Evolutionary conservation across 2,888 invertebrate genomes (phyloP).

Genomic region (Aethes cnicana): DNA sequence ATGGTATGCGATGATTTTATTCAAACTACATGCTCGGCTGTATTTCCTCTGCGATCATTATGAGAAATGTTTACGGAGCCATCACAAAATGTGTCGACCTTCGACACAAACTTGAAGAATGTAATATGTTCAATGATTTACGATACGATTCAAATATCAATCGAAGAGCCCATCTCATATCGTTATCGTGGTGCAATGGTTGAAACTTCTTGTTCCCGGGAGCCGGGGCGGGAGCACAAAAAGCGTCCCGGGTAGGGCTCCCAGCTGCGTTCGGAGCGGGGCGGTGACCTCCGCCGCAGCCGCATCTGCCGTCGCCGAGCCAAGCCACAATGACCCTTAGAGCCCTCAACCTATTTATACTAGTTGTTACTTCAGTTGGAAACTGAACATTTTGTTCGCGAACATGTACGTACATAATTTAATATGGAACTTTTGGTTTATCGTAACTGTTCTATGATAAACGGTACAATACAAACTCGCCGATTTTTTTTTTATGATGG

Average conservation of each 20-base stretch:
- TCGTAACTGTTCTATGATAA: background rate
- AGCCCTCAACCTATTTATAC: constrained; percentile 21
- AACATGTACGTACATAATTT: background rate
- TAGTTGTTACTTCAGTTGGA: constrained; percentile 16
- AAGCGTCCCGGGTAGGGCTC: constrained; percentile 58
- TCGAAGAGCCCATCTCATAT: constrained; percentile 34
- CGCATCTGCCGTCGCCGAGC: constrained; percentile 67
- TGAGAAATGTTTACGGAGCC: background rate
- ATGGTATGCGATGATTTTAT: too few species aligned
- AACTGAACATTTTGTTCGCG: constrained; percentile 1
- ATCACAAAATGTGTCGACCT: constrained; percentile 1
- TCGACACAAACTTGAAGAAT: background rate
- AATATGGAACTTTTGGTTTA: too few species aligned
- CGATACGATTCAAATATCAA: constrained; percentile 24
- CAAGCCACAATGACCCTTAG: constrained; percentile 16
- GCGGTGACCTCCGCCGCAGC: constrained; percentile 69
- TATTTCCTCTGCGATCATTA: too few species aligned
- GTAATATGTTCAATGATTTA: constrained; percentile 17
- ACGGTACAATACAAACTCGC: too few species aligned
- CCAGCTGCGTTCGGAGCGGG: constrained; percentile 68
- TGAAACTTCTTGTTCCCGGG: constrained; percentile 47
- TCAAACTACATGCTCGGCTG: too few species aligned
- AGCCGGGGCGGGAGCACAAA: constrained; percentile 47
- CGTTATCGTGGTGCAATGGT: constrained; percentile 41
- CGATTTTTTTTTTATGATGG: constrained; percentile 10